phyloP scores from a whole-genome alignment of 2,888 invertebrate genomes.

The Cetonia aurata region DNA sequence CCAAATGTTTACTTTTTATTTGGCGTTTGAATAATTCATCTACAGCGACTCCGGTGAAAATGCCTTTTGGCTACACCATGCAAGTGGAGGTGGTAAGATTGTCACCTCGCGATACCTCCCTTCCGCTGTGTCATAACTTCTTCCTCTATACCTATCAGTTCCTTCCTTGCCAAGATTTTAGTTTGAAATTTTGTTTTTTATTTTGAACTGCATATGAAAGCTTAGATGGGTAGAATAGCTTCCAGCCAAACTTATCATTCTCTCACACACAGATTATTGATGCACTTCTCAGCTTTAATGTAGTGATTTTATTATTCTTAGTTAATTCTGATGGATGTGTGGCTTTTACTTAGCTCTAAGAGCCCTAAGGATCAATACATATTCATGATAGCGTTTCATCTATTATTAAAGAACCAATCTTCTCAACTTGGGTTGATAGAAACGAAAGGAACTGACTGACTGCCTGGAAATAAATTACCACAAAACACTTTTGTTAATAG shows the following conservation, averaged over 20 bases:
- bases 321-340: too few species aligned
- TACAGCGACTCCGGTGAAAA: constrained; percentile 2
- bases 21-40: constrained; percentile 42
- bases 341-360: too few species aligned
- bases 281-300: not conserved
- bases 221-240: not conserved
- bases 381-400: too few species aligned
- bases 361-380: too few species aligned
- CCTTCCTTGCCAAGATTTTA: not conserved
- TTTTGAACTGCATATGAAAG: too few species aligned
- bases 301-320: too few species aligned
- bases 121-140: not conserved
- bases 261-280: not conserved
- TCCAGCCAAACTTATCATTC: not conserved
- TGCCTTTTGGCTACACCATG: not conserved
- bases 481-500: too few species aligned
- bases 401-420: too few species aligned
- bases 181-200: not conserved
- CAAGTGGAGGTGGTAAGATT: not conserved
- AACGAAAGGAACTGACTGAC: too few species aligned
- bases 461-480: too few species aligned
- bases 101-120: constrained; percentile 18
- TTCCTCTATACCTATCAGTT: constrained; percentile 10
- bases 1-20: constrained; percentile 45
- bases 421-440: too few species aligned